These are phyloP conservation scores for Bovichtus variegatus DNA, from an alignment of 2,797 vertebrate species.

Conservation along the genomic window DNA sequence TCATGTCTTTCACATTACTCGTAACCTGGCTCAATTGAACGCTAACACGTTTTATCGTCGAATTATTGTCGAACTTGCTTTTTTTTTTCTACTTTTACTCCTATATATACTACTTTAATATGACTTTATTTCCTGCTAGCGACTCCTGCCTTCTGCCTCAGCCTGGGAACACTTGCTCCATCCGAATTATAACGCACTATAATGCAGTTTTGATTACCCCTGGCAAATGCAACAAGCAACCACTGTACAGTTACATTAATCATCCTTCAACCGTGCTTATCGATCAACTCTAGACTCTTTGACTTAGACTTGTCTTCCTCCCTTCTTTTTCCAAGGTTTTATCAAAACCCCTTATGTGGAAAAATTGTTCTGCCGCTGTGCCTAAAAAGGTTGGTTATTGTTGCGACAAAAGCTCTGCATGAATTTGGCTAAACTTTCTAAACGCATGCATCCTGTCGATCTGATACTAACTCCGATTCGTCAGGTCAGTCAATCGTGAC, in stretches of 20 bases:
- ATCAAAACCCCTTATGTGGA: neutral
- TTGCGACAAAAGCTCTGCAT: neutral
- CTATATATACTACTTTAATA: neutral
- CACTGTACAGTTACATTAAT: neutral
- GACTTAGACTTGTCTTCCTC: slow-evolving; percentile 1
- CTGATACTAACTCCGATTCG: neutral
- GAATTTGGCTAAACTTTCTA: neutral
- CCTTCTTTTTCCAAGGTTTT: too few relatives aligned
- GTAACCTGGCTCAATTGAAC: neutral
- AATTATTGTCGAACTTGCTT: neutral
- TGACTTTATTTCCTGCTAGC: neutral
- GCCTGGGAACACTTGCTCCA: neutral
- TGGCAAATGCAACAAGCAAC: neutral
- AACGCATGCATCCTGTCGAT: neutral
- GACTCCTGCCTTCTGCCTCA: neutral
- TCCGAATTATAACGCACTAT: neutral
- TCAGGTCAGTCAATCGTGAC: neutral
- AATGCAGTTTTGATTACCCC: neutral
- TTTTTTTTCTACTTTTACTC: neutral
- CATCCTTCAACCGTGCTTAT: neutral
- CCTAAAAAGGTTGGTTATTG: slow-evolving; percentile 51
- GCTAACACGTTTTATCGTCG: neutral
- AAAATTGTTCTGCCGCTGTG: neutral
- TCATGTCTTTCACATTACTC: neutral
- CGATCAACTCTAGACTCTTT: neutral